Conservation (phyloP, 2,113 vertebrate genomes). For the Erpornis zantholeuca region DNA sequence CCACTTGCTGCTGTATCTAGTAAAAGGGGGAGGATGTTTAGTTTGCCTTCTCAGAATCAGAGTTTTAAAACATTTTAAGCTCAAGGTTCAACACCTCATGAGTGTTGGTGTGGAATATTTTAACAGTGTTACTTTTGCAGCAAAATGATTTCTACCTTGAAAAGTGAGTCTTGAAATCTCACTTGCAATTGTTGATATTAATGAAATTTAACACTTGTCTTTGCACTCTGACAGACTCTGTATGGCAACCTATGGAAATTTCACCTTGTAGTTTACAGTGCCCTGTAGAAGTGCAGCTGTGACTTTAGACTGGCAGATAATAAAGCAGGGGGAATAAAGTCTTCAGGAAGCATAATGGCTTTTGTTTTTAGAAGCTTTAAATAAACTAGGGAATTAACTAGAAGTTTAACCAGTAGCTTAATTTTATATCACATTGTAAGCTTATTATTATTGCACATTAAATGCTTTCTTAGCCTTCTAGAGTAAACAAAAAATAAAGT, state of each 20-base stretch:
- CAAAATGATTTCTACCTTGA: not conserved
- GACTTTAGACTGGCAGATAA: constrained; percentile 5
- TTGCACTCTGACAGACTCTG: not conserved
- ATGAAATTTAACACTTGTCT: not conserved
- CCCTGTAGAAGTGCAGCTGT: not conserved
- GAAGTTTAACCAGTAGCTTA: not conserved
- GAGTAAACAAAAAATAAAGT: not conserved
- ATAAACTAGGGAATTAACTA: not conserved
- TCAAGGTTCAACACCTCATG: not conserved
- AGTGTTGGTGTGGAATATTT: not conserved
- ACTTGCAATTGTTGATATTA: not conserved
- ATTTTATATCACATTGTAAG: not conserved
- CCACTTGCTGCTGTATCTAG: not conserved
- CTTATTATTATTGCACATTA: not conserved
- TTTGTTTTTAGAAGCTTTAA: constrained; percentile 6
- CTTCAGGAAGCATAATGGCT: not conserved
- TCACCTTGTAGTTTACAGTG: not conserved
- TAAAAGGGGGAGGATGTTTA: not conserved
- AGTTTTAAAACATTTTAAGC: not conserved
- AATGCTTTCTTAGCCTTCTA: not conserved
- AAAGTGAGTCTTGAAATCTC: not conserved
- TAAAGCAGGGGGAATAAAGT: not conserved
- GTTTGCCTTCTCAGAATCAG: not conserved
- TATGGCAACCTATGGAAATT: not conserved
- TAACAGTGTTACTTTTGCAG: not conserved